A percentile compares a stretch with the other conserved stretches of the same genome.
phyloP scores from a whole-genome alignment of 2,113 vertebrate genomes.

The mouse (Mus musculus) region DNA sequence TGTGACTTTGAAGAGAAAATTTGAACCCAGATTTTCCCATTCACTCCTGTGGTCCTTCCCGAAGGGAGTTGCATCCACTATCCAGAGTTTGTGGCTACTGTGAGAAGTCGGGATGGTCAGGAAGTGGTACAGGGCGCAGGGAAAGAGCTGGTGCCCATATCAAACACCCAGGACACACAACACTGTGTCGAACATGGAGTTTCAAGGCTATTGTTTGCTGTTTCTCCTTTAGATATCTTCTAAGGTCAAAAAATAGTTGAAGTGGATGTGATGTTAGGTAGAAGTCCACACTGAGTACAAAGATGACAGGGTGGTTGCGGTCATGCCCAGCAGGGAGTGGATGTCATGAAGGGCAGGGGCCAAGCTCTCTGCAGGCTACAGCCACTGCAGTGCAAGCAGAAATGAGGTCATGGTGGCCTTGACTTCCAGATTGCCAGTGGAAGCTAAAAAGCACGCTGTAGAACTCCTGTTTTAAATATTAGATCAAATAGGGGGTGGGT shows the following conservation, averaged over 20 bases:
- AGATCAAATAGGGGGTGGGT: not conserved
- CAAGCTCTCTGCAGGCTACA: not conserved
- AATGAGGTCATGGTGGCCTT: not conserved
- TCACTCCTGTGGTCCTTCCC: accelerated
- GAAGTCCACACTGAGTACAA: not conserved
- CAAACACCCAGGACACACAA: not conserved
- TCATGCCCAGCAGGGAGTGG: accelerated
- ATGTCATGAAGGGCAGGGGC: accelerated
- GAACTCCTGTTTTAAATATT: not conserved
- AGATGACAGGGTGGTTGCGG: accelerated
- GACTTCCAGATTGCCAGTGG: not conserved
- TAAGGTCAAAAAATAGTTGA: not conserved
- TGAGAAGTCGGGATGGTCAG: accelerated
- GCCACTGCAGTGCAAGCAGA: not conserved
- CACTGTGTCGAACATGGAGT: not conserved
- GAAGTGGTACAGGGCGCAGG: accelerated
- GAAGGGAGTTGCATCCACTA: accelerated
- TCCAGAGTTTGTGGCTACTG: not conserved
- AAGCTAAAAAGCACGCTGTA: not conserved
- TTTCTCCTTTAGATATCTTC: not conserved
- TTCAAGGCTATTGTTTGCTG: not conserved
- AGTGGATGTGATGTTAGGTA: accelerated
- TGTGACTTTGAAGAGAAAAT: not conserved
- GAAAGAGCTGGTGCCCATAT: not conserved
- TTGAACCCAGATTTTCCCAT: not conserved